These are phyloP conservation scores for Delichon dasypus DNA, from an alignment of 2,797 vertebrate species.

Conservation along the genomic window DNA sequence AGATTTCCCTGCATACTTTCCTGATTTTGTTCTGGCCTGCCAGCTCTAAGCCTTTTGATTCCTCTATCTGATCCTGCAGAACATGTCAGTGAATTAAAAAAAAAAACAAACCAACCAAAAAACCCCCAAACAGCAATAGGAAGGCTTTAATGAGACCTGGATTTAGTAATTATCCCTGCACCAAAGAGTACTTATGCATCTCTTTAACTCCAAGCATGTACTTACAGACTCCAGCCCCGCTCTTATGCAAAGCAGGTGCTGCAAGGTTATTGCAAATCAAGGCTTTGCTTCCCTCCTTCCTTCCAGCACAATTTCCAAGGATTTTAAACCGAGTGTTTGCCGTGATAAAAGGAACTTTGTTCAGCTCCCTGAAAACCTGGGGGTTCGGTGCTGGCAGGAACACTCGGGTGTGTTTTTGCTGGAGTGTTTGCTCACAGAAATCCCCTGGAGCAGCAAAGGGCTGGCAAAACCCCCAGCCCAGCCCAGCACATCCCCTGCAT, in stretches of 20 bases:
- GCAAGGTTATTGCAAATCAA: not conserved
- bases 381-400: not conserved
- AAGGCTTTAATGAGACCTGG: slow-evolving; percentile 29
- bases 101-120: not conserved
- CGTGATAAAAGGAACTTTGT: not conserved
- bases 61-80: not conserved
- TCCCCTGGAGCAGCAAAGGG: not conserved
- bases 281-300: not conserved
- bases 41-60: not conserved
- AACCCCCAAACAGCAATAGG: not conserved
- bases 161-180: slow-evolving; percentile 14
- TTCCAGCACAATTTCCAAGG: not conserved
- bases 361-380: not conserved
- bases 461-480: not conserved
- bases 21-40: not conserved
- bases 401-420: not conserved
- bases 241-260: not conserved
- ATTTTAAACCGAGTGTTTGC: not conserved
- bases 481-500: not conserved
- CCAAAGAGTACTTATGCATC: not conserved
- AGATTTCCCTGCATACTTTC: not conserved
- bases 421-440: not conserved
- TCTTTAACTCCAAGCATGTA: not conserved
- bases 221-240: not conserved
- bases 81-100: not conserved